Evolutionary conservation across 2,797 vertebrate genomes (phyloP).

Genomic region (Mormyrus proboscirostris): DNA sequence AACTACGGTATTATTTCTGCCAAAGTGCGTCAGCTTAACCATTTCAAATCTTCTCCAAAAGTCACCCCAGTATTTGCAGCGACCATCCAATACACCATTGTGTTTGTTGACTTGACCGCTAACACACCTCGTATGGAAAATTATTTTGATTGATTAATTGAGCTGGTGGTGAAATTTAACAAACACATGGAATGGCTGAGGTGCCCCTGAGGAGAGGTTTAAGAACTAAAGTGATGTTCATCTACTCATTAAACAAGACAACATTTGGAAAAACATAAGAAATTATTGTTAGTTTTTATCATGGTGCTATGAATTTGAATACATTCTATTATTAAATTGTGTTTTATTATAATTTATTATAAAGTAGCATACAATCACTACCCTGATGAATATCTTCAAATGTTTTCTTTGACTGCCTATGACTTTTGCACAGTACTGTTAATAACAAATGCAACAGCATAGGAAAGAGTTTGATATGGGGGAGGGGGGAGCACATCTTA

Average conservation of each 20-base stretch:
- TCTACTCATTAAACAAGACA: neutral
- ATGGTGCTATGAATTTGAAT: neutral
- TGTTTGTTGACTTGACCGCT: neutral
- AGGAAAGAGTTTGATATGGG: neutral
- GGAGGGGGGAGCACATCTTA: neutral
- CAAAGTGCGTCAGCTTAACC: neutral
- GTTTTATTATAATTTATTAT: neutral
- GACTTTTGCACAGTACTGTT: neutral
- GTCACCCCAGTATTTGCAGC: neutral
- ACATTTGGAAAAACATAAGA: neutral
- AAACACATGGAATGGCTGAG: neutral
- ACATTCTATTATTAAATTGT: neutral
- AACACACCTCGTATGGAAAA: neutral
- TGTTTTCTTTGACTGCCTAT: neutral
- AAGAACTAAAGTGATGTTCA: neutral
- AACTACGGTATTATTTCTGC: neutral
- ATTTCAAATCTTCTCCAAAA: neutral
- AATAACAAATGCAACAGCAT: neutral
- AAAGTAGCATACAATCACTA: neutral
- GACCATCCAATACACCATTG: neutral
- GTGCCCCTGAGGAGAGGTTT: neutral
- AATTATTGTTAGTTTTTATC: neutral
- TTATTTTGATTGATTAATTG: neutral
- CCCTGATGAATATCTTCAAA: neutral
- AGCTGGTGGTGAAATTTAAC: neutral